These are phyloP conservation scores for Cynocephalus volans DNA, from an alignment of 2,113 vertebrate genomes.

Conservation along the genomic window DNA sequence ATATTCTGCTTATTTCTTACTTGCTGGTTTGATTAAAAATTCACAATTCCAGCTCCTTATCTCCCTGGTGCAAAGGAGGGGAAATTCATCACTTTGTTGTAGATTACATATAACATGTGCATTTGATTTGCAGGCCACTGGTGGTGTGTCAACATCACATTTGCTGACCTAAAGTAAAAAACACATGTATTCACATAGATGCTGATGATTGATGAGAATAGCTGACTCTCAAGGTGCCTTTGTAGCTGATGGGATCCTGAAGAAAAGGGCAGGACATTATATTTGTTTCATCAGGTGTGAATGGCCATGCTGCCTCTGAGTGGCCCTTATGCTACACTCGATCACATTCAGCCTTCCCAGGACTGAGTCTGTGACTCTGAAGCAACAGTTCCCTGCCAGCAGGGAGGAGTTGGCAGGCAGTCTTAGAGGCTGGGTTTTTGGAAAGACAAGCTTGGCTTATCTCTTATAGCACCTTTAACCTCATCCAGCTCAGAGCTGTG, in stretches of 20 bases:
- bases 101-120: neutral
- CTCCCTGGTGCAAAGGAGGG: neutral
- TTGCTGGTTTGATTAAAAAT: conserved; percentile 22
- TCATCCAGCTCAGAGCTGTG: neutral
- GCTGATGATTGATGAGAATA: neutral
- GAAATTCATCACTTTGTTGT: neutral
- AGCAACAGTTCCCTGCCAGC: neutral
- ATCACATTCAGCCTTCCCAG: neutral
- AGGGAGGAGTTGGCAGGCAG: neutral
- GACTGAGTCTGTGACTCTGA: neutral
- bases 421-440: neutral
- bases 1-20: conserved; percentile 23
- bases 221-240: neutral
- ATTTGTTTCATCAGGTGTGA: neutral
- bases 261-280: neutral
- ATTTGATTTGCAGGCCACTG: neutral
- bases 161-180: conserved; percentile 15
- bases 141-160: neutral
- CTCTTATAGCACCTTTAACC: neutral
- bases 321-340: too few species aligned
- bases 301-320: neutral
- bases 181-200: neutral
- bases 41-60: neutral
- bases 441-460: neutral
- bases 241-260: neutral